Conservation (phyloP, 2,113 vertebrate genomes). For the Lichenostomus cassidix region DNA sequence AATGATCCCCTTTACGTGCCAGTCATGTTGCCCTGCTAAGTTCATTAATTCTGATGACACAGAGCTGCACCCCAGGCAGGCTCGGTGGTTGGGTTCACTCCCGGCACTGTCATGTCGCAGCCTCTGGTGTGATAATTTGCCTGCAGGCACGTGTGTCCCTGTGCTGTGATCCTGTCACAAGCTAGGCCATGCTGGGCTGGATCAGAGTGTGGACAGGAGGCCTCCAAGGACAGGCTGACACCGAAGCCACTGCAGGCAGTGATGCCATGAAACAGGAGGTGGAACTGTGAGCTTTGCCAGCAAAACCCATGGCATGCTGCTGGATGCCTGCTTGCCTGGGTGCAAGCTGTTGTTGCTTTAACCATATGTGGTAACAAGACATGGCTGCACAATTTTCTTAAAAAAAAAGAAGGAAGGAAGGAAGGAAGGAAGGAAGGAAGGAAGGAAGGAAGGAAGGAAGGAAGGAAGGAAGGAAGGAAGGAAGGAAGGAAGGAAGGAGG, state of each 20-base stretch:
- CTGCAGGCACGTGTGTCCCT: background rate
- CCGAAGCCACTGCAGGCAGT: background rate
- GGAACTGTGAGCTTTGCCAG: background rate
- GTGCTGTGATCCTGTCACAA: conserved; percentile 11
- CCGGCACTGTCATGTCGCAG: background rate
- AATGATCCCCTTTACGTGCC: background rate
- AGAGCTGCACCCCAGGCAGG: background rate
- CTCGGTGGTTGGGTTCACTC: background rate
- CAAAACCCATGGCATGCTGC: rapidly evolving
- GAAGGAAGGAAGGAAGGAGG: too few relatives aligned
- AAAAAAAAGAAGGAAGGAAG: rapidly evolving
- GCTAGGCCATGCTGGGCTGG: background rate
- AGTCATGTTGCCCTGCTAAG: background rate
- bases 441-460: too few relatives aligned
- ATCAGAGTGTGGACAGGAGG: background rate
- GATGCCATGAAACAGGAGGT: background rate
- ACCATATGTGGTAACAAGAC: background rate
- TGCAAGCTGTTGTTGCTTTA: background rate
- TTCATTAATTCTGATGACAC: conserved; percentile 14
- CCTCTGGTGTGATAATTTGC: conserved; percentile 2
- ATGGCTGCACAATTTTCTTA: background rate
- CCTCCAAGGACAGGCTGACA: conserved; percentile 6
- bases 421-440: too few relatives aligned
- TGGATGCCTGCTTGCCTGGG: background rate
- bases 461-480: too few relatives aligned